Evolutionary conservation across 2,797 vertebrate species (phyloP), one percentile per base, ranked within the genome.

Genomic region (Mus caroli): DNA sequence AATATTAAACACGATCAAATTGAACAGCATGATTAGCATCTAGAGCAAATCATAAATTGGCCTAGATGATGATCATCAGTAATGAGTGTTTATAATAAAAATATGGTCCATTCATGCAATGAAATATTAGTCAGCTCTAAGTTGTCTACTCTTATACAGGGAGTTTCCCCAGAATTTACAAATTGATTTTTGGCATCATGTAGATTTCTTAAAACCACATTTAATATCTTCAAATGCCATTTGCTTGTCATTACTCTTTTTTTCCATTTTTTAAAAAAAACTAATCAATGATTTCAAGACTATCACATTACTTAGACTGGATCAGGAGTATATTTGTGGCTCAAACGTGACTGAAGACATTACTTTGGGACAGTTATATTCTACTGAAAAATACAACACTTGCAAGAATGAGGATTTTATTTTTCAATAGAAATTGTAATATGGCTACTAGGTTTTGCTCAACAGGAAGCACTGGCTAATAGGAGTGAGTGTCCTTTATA

Each of bases 261-360:
- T 50, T 50, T 50, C 1, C 4, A 40, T 71, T 34, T 31, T 58
- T n/a, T 1, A 22, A 24, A n/a, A 71, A 37, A 4, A 54, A 54
- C 7, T 24, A 89, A 31, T 6, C 56, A 22, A 56, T 64, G 56
- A 56, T 56, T 75, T 46, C 60, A 19, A 75, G 3, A 77, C 22
- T 69, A 76, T 37, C 31, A 34, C 6, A 71, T 28, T 2, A 62
- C 26, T 7, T 37, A 52, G 54, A 40, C 34, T 71, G 14, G 34
- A 60, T 84, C 28, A 60, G 24, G 14, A 12, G 31, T 7, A 77
- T 11, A 73, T 10, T 11, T 76, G 11, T 26, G 37, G 3, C 20
- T 75, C 6, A 89, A 73, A 89, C 12, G 60, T 90, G n/a, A 95
- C 22, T 15, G 24, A 77, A 93, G 92, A 80, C 20, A 40, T 6